Evolutionary conservation across 2,888 invertebrate genomes (phyloP), one percentile per base, ranked within the genome.

Genomic region (Melinopterus prodromus): DNA sequence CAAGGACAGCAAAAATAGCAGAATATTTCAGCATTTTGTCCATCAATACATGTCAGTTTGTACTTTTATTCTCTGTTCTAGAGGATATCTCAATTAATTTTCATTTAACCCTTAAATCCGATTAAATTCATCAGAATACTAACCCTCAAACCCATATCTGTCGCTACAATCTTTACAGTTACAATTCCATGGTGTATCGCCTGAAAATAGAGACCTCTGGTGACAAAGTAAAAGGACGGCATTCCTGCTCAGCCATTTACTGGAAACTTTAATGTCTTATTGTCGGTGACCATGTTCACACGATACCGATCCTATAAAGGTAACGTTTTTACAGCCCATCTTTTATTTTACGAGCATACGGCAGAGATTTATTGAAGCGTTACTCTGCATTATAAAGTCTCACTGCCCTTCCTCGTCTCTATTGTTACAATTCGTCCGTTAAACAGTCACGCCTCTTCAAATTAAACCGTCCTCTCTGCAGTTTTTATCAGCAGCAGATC

Each of bases 191-290:
- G 9, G 53, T 6, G 53, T 53, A 12, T 53, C 7, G 12, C 53
- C 53, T 53, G 7, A 53, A 53, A 53, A 53, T 53, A 53, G 53
- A 53, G 53, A 53, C 53, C 53, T 53, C 53, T 53, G 53, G 53
- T 53, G 53, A 53, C 53, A 53, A 53, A 53, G 53, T 53, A 53
- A 53, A 53, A 53, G 53, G 53, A 53, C 53, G 53, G 12, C 53
- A 53, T 53, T 53, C 53, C 53, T 53, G 53, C 53, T 53, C 53
- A 53, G 53, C 53, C 53, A 53, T 53, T 53, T 53, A 53, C 53
- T 53, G 53, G 53, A 53, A 53, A 53, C 53, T 53, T 53, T 53
- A 53, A 53, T 53, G 53, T 53, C 53, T 53, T 53, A 53, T 53
- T 53, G 53, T 53, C 53, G 53, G 53, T 53, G 53, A 9, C 53